A percentile compares a stretch with the other conserved stretches of the same genome.
Evolutionary conservation across 2,797 vertebrate genomes (phyloP).

Genomic region (Melopsittacus undulatus): DNA sequence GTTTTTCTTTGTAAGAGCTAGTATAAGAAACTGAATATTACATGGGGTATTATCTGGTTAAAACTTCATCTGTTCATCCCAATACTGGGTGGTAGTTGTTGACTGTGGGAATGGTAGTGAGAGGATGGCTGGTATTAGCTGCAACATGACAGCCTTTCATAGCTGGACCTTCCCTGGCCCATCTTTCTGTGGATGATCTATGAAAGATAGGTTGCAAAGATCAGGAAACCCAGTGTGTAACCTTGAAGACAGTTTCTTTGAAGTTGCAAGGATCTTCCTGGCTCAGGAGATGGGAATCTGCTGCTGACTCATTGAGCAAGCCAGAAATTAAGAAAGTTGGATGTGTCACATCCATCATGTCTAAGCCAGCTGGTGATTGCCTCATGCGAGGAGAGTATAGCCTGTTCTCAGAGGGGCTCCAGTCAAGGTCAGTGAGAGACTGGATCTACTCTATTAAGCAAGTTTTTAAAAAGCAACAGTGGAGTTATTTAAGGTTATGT

Average conservation of each 20-base stretch:
- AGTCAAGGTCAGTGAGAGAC: constrained; percentile 32
- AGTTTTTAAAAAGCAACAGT: not conserved
- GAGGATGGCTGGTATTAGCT: not conserved
- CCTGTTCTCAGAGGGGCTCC: not conserved
- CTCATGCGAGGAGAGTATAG: not conserved
- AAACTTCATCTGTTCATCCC: not conserved
- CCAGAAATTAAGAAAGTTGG: not conserved
- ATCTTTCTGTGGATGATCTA: not conserved
- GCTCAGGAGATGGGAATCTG: not conserved
- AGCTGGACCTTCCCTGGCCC: not conserved
- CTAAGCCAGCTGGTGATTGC: constrained; percentile 34
- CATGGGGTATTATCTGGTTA: not conserved
- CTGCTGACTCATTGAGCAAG: not conserved
- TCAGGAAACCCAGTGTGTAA: not conserved
- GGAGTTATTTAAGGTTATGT: constrained; percentile 16
- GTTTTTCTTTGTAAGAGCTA: not conserved
- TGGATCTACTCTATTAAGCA: not conserved
- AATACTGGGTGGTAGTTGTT: not conserved
- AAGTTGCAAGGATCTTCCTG: constrained; percentile 23
- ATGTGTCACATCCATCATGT: not conserved
- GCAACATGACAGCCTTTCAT: not conserved
- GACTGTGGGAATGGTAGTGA: not conserved
- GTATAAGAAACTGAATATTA: not conserved
- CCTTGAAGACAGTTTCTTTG: constrained; percentile 13
- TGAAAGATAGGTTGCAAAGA: not conserved